phyloP scores from a whole-genome alignment of 2,113 vertebrate genomes.

The Irena cyanogastra region DNA sequence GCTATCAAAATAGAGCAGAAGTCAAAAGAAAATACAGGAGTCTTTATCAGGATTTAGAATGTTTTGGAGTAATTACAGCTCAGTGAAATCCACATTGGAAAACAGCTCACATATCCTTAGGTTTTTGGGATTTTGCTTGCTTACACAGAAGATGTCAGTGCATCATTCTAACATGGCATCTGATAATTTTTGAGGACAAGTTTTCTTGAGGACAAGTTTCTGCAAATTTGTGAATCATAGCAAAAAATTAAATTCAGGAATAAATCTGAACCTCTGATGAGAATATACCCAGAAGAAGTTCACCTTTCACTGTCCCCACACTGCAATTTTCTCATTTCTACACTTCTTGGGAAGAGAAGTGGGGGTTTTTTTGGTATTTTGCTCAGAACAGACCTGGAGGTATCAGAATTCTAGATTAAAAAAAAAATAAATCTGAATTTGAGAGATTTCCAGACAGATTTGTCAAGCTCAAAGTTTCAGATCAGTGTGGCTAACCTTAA shows the following conservation, averaged over 20 bases:
- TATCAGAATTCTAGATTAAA: slow-evolving; percentile 7
- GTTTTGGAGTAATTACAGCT: neutral
- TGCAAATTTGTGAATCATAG: neutral
- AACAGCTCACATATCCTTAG: neutral
- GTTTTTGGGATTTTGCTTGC: neutral
- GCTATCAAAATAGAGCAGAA: slow-evolving; percentile 48
- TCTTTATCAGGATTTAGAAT: neutral
- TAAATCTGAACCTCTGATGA: neutral
- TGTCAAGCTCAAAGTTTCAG: neutral
- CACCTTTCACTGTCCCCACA: neutral
- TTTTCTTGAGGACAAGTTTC: neutral
- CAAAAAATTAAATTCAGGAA: neutral
- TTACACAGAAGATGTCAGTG: neutral
- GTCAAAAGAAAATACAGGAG: neutral
- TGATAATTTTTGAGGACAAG: neutral
- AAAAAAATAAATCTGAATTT: neutral
- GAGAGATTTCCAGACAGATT: slow-evolving; percentile 12
- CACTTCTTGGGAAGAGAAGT: neutral
- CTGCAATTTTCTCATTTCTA: neutral
- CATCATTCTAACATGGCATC: neutral
- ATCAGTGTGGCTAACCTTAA: neutral
- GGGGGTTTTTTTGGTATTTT: neutral
- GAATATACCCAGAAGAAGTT: neutral
- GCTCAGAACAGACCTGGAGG: slow-evolving; percentile 1
- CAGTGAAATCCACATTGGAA: neutral